These are phyloP conservation scores for Alligator mississippiensis DNA, from an alignment of 2,113 vertebrate species.

Conservation along the genomic window DNA sequence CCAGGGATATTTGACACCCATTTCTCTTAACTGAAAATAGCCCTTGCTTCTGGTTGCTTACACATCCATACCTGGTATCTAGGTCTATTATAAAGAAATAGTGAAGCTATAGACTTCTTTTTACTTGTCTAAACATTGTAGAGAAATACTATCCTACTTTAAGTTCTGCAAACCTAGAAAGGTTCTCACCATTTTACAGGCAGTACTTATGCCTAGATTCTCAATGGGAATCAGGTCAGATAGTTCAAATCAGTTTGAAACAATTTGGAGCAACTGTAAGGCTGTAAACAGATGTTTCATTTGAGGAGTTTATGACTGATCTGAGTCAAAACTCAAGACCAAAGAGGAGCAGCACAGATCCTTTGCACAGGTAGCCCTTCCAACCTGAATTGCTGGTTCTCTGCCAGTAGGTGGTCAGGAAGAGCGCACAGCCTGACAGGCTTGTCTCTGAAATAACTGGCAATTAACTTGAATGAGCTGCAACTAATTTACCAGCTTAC, in stretches of 20 bases:
- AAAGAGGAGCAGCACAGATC: too few species aligned
- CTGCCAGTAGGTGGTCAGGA: too few species aligned
- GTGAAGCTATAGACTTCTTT: not conserved
- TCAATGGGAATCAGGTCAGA: not conserved
- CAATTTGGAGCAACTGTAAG: accelerated
- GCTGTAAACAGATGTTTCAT: too few species aligned
- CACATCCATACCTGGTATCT: not conserved
- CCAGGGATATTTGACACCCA: not conserved
- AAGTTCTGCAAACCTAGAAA: not conserved
- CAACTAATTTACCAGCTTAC: too few species aligned
- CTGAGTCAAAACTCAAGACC: too few species aligned
- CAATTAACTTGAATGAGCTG: too few species aligned
- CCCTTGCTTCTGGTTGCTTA: not conserved
- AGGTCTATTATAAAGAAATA: not conserved
- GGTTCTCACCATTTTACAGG: not conserved
- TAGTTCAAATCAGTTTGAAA: not conserved
- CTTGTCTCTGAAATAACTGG: too few species aligned
- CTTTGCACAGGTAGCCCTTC: too few species aligned
- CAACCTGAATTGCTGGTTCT: too few species aligned
- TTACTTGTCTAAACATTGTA: not conserved
- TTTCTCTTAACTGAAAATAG: accelerated
- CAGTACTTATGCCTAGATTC: not conserved
- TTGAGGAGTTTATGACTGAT: too few species aligned
- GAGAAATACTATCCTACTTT: not conserved
- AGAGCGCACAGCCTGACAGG: too few species aligned